Evolutionary conservation across 1,140 invertebrate species (phyloP).

Genomic region (Thaumatotibia leucotreta): DNA sequence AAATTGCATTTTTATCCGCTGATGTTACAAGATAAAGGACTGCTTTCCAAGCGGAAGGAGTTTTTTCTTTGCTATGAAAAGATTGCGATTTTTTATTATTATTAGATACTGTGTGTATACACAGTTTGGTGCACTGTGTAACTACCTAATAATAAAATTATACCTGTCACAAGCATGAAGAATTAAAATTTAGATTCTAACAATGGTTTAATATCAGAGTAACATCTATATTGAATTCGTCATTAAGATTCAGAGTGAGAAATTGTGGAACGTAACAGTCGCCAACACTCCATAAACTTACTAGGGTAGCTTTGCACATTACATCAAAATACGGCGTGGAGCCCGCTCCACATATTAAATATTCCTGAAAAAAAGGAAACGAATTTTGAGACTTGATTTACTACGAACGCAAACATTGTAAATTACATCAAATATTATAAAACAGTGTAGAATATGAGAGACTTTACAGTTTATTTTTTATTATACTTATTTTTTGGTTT

Average conservation of each 20-base stretch:
- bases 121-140: too few relatives aligned
- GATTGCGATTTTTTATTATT: too few relatives aligned
- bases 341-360: not conserved
- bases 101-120: too few relatives aligned
- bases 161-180: too few relatives aligned
- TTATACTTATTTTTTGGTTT: not conserved
- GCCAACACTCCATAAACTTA: not conserved
- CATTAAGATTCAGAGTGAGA: too few relatives aligned
- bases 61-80: too few relatives aligned
- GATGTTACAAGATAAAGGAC: too few relatives aligned
- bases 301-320: not conserved
- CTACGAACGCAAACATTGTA: slow-evolving; percentile 35
- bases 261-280: too few relatives aligned
- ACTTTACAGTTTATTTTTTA: not conserved
- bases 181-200: not conserved
- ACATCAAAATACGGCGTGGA: not conserved
- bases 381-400: slow-evolving; percentile 24
- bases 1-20: too few relatives aligned
- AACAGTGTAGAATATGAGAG: not conserved
- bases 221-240: not conserved
- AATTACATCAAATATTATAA: slow-evolving; percentile 31
- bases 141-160: too few relatives aligned
- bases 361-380: not conserved
- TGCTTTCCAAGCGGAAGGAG: too few relatives aligned
- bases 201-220: not conserved